phyloP scores from a whole-genome alignment of 2,113 vertebrate genomes.

The Limanda limanda region DNA sequence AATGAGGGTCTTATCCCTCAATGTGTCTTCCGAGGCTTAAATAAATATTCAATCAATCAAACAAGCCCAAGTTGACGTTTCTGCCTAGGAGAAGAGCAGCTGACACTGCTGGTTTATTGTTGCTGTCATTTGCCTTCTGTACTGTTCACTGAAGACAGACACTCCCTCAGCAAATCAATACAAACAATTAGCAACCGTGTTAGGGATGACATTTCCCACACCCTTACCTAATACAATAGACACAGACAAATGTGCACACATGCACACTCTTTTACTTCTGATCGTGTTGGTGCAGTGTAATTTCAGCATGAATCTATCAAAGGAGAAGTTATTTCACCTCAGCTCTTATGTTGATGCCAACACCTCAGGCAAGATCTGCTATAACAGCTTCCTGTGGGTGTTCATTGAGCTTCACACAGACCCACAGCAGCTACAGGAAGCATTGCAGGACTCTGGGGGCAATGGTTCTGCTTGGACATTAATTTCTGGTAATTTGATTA shows the following conservation, averaged over 20 bases:
- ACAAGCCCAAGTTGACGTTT: constrained; percentile 32
- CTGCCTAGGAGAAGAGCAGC: constrained; percentile 48
- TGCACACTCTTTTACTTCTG: too few relatives aligned
- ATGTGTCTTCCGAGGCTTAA: too few relatives aligned
- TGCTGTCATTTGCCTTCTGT: constrained; percentile 26
- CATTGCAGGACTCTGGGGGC: neutral
- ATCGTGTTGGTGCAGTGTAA: constrained; percentile 76
- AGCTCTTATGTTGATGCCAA: constrained; percentile 82
- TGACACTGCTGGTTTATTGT: constrained; percentile 29
- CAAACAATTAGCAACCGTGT: constrained; percentile 39
- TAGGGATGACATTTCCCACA: constrained; percentile 16
- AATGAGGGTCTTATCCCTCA: too few relatives aligned
- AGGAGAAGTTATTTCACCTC: constrained; percentile 84
- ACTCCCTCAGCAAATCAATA: constrained; percentile 31
- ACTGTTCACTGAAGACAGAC: neutral
- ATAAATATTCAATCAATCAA: too few relatives aligned
- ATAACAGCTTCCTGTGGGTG: constrained; percentile 79
- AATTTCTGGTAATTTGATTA: neutral
- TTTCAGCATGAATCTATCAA: constrained; percentile 74
- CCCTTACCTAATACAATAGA: neutral
- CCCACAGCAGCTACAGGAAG: neutral
- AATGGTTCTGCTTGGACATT: neutral
- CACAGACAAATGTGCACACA: neutral
- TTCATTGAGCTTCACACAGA: constrained; percentile 68
- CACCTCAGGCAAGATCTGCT: constrained; percentile 80